Percentiles rank a stretch among this genome's conserved stretches.
phyloP scores from a whole-genome alignment of 2,113 vertebrate genomes.

The Brienomyrus longianalis region DNA sequence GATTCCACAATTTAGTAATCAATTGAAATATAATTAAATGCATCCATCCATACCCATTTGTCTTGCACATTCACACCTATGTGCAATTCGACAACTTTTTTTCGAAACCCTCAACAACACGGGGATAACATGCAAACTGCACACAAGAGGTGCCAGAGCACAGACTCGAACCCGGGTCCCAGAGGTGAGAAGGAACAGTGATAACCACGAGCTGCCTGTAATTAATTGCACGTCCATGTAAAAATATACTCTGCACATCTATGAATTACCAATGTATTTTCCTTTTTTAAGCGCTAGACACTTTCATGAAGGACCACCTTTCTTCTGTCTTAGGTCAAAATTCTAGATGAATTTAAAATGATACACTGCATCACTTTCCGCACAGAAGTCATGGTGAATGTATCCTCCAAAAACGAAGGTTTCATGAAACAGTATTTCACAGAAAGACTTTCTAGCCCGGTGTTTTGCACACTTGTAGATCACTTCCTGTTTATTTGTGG shows the following conservation, averaged over 20 bases:
- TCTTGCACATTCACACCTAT: not conserved
- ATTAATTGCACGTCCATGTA: not conserved
- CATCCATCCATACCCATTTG: not conserved
- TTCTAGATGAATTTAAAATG: not conserved
- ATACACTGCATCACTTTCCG: not conserved
- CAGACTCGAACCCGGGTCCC: not conserved
- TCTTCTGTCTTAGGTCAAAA: not conserved
- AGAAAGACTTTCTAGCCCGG: not conserved
- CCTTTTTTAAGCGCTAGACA: not conserved
- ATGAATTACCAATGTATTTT: not conserved
- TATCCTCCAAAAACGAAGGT: not conserved
- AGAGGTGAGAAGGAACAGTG: not conserved
- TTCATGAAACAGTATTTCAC: not conserved
- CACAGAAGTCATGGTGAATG: not conserved
- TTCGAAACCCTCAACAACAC: not conserved
- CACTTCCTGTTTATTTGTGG: too few relatives aligned
- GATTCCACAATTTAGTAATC: not conserved
- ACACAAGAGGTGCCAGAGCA: not conserved
- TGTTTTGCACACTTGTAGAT: too few relatives aligned
- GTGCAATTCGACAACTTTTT: not conserved
- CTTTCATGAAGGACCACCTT: not conserved
- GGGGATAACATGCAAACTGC: not conserved
- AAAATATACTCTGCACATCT: not conserved
- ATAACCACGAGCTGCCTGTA: not conserved
- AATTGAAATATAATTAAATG: not conserved